Evolutionary conservation across 2,888 invertebrate species (phyloP).

Genomic region (Zygothrica quintamaculata): DNA sequence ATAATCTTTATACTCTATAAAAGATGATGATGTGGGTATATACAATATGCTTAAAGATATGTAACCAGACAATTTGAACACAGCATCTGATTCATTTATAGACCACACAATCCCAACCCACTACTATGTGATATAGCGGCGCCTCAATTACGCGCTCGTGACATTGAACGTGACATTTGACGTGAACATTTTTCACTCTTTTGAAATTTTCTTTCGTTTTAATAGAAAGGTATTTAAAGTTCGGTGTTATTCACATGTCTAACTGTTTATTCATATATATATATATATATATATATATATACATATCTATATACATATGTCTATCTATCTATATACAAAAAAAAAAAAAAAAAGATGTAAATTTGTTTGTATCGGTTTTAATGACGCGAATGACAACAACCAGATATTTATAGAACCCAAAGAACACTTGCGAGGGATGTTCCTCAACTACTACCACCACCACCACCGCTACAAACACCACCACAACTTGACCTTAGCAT

Average conservation of each 20-base stretch:
- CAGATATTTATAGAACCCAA: conserved; percentile 38
- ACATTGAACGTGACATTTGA: too few relatives aligned
- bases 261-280: not conserved
- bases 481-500: conserved; percentile 1
- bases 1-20: conserved; percentile 38
- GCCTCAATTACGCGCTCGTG: too few relatives aligned
- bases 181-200: not conserved
- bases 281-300: not conserved
- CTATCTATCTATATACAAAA: too few relatives aligned
- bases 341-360: conserved; percentile 12
- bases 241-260: not conserved
- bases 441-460: conserved; percentile 1
- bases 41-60: not conserved
- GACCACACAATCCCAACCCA: too few relatives aligned
- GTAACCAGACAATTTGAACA: not conserved
- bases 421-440: conserved; percentile 20
- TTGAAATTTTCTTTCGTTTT: not conserved
- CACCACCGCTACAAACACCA: too few relatives aligned
- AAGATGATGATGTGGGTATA: not conserved
- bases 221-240: not conserved
- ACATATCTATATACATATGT: not conserved
- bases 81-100: too few relatives aligned
- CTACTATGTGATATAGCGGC: too few relatives aligned
- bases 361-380: conserved; percentile 20
- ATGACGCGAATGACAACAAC: conserved; percentile 19